Percentiles rank a stretch among this genome's conserved stretches.
Evolutionary conservation across 2,113 vertebrate species (phyloP).

Genomic region (Synodontis membranacea): DNA sequence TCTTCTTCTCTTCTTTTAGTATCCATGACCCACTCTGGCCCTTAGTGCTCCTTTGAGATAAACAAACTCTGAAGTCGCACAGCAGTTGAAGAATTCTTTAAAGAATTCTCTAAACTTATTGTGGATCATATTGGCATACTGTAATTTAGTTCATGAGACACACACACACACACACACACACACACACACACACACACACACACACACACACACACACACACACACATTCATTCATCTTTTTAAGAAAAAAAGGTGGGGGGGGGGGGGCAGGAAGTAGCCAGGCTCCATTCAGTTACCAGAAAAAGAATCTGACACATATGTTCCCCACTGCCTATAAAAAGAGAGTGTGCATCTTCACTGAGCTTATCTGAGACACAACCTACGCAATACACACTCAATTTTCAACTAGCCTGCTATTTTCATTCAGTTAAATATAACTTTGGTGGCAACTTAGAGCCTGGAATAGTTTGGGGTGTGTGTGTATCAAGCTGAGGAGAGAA

Average conservation of each 20-base stretch:
- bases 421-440: conserved; percentile 53
- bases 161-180: neutral
- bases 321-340: conserved; percentile 41
- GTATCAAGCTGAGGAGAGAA: conserved; percentile 41
- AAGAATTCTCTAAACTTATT: conserved; percentile 12
- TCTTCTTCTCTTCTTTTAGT: neutral
- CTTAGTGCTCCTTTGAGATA: conserved; percentile 9
- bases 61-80: neutral
- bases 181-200: neutral
- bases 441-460: conserved; percentile 46
- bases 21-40: conserved; percentile 30
- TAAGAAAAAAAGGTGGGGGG: no score
- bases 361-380: conserved; percentile 46
- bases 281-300: conserved; percentile 47
- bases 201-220: neutral
- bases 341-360: conserved; percentile 40
- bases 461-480: conserved; percentile 39
- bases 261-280: conserved; percentile 34
- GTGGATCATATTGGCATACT: neutral
- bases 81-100: neutral
- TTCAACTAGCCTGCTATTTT: conserved; percentile 53
- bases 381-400: conserved; percentile 56
- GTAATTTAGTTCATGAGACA: neutral
- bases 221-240: conserved; percentile 40
- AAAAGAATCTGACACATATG: conserved; percentile 54